Evolutionary conservation across 1,140 invertebrate species (phyloP).

Genomic region (Trichonephila clavata): DNA sequence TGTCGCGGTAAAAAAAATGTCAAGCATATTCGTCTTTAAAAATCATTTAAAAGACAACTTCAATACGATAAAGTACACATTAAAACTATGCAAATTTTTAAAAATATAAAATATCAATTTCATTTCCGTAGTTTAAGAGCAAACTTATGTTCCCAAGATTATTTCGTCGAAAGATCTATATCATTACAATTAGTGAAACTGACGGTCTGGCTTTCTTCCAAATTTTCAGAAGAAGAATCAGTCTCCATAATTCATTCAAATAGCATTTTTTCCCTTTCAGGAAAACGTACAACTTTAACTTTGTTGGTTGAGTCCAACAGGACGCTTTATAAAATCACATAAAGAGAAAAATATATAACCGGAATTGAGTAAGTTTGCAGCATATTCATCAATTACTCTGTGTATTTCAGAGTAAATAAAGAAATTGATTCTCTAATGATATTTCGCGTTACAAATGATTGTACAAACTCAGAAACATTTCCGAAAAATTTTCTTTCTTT

Average conservation of each 20-base stretch:
- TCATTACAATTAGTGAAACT: not conserved
- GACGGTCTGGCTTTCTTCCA: not conserved
- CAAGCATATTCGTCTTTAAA: too few species aligned
- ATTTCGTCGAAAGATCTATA: too few species aligned
- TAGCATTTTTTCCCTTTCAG: not conserved
- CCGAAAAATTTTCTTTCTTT: not conserved
- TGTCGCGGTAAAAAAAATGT: too few species aligned
- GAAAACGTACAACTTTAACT: not conserved
- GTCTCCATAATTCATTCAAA: not conserved
- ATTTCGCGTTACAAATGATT: not conserved
- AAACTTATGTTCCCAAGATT: too few species aligned
- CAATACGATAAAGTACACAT: too few species aligned
- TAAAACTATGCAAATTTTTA: too few species aligned
- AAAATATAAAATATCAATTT: too few species aligned
- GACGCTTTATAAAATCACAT: not conserved
- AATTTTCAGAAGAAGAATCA: not conserved
- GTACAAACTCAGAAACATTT: not conserved
- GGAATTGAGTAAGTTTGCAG: not conserved
- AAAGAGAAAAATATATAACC: not conserved
- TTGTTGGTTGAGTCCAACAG: not conserved
- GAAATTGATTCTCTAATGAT: not conserved
- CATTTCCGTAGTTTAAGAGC: too few species aligned
- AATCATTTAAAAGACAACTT: too few species aligned
- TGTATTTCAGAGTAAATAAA: not conserved
- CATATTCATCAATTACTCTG: not conserved